These are phyloP conservation scores for Nomada hirtipes DNA, from an alignment of 2,888 invertebrate species.

Conservation along the genomic window DNA sequence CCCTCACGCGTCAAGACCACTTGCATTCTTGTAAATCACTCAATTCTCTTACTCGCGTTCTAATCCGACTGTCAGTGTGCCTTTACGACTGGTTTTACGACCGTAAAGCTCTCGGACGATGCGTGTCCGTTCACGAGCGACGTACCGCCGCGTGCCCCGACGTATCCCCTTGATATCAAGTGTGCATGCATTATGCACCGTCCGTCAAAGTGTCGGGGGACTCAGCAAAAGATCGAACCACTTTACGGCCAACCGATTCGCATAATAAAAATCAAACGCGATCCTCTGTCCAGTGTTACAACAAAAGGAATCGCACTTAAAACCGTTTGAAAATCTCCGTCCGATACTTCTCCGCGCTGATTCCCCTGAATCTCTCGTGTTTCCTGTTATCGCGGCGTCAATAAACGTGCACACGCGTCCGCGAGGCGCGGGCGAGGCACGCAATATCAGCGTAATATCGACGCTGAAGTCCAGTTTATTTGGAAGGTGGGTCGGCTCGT, in stretches of 20 bases:
- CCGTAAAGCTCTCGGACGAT: slow-evolving; percentile 26
- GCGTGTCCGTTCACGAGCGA: slow-evolving; percentile 27
- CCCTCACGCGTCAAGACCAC: too few relatives aligned
- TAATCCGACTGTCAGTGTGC: slow-evolving; percentile 19
- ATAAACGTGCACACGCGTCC: neutral
- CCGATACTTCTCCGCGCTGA: neutral
- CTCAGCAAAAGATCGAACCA: slow-evolving; percentile 11
- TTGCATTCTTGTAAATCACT: neutral
- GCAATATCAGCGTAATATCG: slow-evolving; percentile 26
- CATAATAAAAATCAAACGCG: slow-evolving; percentile 33
- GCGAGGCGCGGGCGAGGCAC: neutral
- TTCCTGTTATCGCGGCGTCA: slow-evolving; percentile 5
- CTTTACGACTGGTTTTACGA: slow-evolving; percentile 62
- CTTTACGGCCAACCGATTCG: slow-evolving; percentile 23
- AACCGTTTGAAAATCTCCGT: slow-evolving; percentile 1
- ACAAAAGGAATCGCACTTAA: slow-evolving; percentile 11
- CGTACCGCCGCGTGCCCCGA: neutral
- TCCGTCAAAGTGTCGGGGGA: neutral
- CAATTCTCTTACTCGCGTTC: slow-evolving; percentile 16
- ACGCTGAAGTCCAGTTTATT: slow-evolving; percentile 33
- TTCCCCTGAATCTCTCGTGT: neutral
- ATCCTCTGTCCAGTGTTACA: neutral
- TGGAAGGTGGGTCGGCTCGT: slow-evolving; percentile 24
- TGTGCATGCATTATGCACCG: slow-evolving; percentile 19
- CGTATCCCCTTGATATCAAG: slow-evolving; percentile 29